These are phyloP conservation scores for Hydrolagus affinis DNA, from an alignment of 2,113 vertebrate species.

Conservation along the genomic window DNA sequence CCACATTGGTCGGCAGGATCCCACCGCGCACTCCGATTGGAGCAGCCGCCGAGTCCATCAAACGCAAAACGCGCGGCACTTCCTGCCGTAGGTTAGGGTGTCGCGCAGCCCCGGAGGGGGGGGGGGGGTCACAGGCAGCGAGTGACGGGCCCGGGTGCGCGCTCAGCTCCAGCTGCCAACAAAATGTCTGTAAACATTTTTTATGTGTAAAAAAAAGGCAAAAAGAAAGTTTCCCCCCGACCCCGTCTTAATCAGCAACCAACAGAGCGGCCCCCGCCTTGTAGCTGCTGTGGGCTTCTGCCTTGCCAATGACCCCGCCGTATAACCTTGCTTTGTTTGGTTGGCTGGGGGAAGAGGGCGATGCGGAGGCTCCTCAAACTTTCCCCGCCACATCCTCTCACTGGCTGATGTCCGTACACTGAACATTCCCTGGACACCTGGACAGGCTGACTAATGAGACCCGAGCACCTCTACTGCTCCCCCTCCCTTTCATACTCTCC, in stretches of 20 bases:
- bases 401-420: too few relatives aligned
- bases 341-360: not conserved
- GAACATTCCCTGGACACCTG: too few relatives aligned
- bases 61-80: not conserved
- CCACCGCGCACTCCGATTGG: not conserved
- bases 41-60: not conserved
- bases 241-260: too few relatives aligned
- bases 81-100: slow-evolving; percentile 26
- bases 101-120: slow-evolving; percentile 2
- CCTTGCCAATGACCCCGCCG: not conserved
- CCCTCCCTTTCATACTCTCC: too few relatives aligned
- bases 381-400: slow-evolving; percentile 4
- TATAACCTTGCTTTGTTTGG: not conserved
- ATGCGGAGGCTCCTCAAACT: not conserved
- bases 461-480: too few relatives aligned
- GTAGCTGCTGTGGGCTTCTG: not conserved
- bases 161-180: too few relatives aligned
- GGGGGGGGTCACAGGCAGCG: too few relatives aligned
- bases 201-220: not conserved
- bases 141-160: not conserved
- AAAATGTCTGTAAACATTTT: not conserved
- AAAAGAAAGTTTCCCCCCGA: too few relatives aligned
- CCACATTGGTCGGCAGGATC: too few relatives aligned
- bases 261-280: too few relatives aligned
- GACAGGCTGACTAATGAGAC: too few relatives aligned